These are phyloP conservation scores for Pagetopsis macropterus DNA, from an alignment of 2,797 vertebrate genomes.

Conservation along the genomic window DNA sequence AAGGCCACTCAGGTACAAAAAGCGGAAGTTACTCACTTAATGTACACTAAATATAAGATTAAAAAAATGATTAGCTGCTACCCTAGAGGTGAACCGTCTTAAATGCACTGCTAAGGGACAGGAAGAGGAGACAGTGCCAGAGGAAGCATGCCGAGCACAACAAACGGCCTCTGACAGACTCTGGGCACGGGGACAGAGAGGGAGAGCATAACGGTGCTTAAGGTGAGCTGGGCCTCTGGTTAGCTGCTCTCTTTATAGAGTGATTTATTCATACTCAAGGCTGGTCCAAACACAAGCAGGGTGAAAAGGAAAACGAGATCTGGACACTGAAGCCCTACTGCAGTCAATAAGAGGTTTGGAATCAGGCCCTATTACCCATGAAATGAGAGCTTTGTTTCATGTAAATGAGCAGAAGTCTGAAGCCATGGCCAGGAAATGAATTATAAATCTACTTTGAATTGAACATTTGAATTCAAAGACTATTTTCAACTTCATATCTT, in stretches of 20 bases:
- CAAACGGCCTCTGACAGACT: slow-evolving; percentile 68
- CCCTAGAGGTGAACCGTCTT: slow-evolving; percentile 47
- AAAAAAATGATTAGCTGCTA: slow-evolving; percentile 71
- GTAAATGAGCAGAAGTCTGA: slow-evolving; percentile 34
- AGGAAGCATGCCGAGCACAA: slow-evolving; percentile 65
- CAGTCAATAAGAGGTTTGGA: slow-evolving; percentile 46
- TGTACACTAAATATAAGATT: slow-evolving; percentile 15
- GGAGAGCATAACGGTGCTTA: slow-evolving; percentile 60
- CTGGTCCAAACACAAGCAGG: slow-evolving; percentile 44
- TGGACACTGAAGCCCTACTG: slow-evolving; percentile 33
- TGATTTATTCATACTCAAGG: slow-evolving; percentile 52
- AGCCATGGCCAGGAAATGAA: slow-evolving; percentile 20
- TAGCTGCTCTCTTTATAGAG: slow-evolving; percentile 54
- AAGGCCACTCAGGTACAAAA: slow-evolving; percentile 14
- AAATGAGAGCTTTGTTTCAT: slow-evolving; percentile 26
- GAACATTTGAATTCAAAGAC: slow-evolving; percentile 41
- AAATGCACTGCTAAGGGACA: slow-evolving; percentile 42
- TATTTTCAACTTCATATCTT: slow-evolving; percentile 49
- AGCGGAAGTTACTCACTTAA: slow-evolving; percentile 11
- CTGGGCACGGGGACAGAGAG: slow-evolving; percentile 63
- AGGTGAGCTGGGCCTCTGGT: slow-evolving; percentile 56
- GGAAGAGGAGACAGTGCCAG: slow-evolving; percentile 36
- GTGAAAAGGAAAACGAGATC: slow-evolving; percentile 33
- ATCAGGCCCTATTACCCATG: slow-evolving; percentile 22
- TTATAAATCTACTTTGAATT: not conserved